A percentile compares a stretch with the other conserved stretches of the same genome.
Conservation (phyloP, 2,113 vertebrate species). For the Gnathonemus echidnorhynchus region DNA sequence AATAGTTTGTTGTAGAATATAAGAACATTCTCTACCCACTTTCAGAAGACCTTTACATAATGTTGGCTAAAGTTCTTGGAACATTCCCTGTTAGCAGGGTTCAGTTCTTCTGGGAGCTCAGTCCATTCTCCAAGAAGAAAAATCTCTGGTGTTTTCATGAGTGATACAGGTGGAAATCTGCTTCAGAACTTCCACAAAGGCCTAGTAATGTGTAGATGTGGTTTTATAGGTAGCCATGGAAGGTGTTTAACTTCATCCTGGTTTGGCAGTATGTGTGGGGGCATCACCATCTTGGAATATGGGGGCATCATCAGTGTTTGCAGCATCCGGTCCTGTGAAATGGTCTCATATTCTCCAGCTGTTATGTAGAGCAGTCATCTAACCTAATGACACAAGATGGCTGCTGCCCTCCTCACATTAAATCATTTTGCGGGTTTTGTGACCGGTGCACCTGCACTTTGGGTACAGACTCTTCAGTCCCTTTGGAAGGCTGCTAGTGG, state of each 20-base stretch:
- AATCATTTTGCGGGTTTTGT: not conserved
- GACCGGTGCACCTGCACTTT: not conserved
- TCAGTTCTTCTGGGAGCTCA: not conserved
- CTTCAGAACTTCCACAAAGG: not conserved
- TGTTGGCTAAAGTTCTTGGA: not conserved
- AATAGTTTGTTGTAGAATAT: not conserved
- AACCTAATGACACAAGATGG: slow-evolving; percentile 1
- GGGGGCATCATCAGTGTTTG: not conserved
- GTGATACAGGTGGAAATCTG: not conserved
- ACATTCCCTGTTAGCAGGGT: not conserved
- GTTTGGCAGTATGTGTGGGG: not conserved
- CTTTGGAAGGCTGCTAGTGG: not conserved
- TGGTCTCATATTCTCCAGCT: not conserved
- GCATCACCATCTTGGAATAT: not conserved
- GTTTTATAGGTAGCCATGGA: not conserved
- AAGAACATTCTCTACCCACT: not conserved
- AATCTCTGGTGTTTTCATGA: not conserved
- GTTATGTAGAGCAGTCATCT: not conserved
- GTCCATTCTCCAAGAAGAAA: not conserved
- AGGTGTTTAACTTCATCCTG: not conserved
- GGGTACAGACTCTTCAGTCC: not conserved
- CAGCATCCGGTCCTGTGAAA: not conserved
- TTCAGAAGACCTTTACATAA: not conserved
- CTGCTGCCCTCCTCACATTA: not conserved
- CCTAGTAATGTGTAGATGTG: not conserved